phyloP scores from a whole-genome alignment of 2,888 invertebrate species.

The Deilephila elpenor region DNA sequence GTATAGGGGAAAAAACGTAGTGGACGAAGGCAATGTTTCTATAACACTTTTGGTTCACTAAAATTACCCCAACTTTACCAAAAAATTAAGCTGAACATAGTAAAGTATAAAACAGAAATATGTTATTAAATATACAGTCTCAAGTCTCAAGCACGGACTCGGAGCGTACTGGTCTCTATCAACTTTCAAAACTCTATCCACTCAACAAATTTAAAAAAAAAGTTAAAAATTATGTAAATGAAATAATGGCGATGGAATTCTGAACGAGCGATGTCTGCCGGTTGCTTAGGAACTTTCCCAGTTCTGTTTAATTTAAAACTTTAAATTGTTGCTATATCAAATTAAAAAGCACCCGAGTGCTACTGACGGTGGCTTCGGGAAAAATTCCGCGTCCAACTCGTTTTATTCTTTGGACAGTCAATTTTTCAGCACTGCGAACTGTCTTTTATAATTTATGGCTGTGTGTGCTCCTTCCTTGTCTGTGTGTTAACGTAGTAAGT shows the following conservation, averaged over 20 bases:
- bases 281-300: conserved; percentile 1
- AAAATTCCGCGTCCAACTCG: not conserved
- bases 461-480: not conserved
- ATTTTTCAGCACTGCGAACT: not conserved
- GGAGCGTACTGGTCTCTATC: not conserved
- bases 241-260: conserved; percentile 7
- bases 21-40: no score
- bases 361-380: conserved; percentile 4
- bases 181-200: conserved; percentile 6
- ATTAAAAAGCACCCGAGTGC: conserved; percentile 8
- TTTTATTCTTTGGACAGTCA: not conserved
- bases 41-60: no score
- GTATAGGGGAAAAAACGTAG: no score
- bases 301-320: conserved; percentile 14
- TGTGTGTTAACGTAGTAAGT: not conserved
- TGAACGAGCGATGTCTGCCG: not conserved
- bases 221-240: conserved; percentile 7
- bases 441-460: not conserved
- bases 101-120: no score
- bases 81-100: no score
- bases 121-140: no score
- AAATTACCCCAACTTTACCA: no score
- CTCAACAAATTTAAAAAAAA: not conserved
- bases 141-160: no score
- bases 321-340: conserved; percentile 16